phyloP scores from a whole-genome alignment of 2,113 vertebrate species.

The Muntiacus muntjak region DNA sequence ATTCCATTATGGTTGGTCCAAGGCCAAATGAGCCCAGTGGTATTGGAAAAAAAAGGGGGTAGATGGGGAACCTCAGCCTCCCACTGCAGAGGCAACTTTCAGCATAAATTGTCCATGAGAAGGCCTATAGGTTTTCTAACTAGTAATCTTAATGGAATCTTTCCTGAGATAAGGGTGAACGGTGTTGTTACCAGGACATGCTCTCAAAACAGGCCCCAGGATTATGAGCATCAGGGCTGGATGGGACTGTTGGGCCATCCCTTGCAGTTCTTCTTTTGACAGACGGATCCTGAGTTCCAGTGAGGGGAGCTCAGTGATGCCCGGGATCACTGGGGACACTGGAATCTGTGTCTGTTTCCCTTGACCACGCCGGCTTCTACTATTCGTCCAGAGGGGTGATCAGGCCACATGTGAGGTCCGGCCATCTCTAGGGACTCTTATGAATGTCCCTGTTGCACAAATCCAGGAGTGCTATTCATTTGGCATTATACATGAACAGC shows the following conservation, averaged over 20 bases:
- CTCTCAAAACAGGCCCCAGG: not conserved
- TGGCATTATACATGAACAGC: not conserved
- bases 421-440: not conserved
- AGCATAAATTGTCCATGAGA: not conserved
- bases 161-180: not conserved
- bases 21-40: not conserved
- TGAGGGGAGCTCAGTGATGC: not conserved
- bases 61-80: not conserved
- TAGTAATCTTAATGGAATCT: not conserved
- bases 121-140: not conserved
- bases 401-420: not conserved
- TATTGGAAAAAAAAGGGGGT: not conserved
- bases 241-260: not conserved
- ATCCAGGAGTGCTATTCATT: not conserved
- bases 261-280: not conserved
- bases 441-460: not conserved
- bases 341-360: not conserved
- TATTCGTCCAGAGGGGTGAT: not conserved
- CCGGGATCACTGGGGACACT: not conserved
- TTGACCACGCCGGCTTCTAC: accelerated
- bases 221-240: not conserved
- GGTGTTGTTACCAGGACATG: not conserved
- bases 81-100: not conserved
- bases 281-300: not conserved
- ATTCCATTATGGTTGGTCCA: not conserved